Percentiles rank a stretch among this genome's conserved stretches.
phyloP scores from a whole-genome alignment of 2,113 vertebrate species.

The Melanostigma gelatinosum region DNA sequence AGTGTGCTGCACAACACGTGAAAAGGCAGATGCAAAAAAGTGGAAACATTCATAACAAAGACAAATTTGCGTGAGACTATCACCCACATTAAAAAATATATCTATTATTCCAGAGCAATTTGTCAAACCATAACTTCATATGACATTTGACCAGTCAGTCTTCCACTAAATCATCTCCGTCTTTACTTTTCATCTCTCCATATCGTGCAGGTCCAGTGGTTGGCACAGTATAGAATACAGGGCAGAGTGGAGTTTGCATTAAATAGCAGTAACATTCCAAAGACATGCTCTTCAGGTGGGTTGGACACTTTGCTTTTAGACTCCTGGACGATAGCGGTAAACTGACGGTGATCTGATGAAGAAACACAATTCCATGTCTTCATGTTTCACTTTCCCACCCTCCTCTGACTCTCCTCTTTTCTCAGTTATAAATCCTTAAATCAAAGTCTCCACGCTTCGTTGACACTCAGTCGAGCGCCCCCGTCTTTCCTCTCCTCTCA shows the following conservation, averaged over 20 bases:
- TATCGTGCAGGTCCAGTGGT: neutral
- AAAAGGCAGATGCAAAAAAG: neutral
- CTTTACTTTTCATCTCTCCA: neutral
- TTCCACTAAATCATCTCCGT: neutral
- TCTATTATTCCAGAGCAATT: neutral
- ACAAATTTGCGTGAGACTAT: neutral
- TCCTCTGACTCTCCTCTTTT: neutral
- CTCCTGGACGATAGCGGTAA: neutral
- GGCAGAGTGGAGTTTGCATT: neutral
- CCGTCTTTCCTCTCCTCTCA: constrained; percentile 50
- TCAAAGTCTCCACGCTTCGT: constrained; percentile 65
- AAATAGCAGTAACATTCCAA: neutral
- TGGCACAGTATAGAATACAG: neutral
- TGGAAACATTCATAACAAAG: neutral
- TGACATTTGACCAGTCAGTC: neutral
- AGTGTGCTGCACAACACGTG: neutral
- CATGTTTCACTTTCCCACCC: constrained; percentile 38
- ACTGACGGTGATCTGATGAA: constrained; percentile 6
- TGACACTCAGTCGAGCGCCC: constrained; percentile 57
- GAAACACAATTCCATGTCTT: constrained; percentile 25
- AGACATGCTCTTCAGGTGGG: neutral
- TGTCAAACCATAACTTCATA: neutral
- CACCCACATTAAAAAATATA: neutral
- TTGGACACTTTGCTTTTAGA: neutral
- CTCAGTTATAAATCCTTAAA: constrained; percentile 26